Evolutionary conservation across 2,113 vertebrate species (phyloP).

Genomic region (Odobenus rosmarus): DNA sequence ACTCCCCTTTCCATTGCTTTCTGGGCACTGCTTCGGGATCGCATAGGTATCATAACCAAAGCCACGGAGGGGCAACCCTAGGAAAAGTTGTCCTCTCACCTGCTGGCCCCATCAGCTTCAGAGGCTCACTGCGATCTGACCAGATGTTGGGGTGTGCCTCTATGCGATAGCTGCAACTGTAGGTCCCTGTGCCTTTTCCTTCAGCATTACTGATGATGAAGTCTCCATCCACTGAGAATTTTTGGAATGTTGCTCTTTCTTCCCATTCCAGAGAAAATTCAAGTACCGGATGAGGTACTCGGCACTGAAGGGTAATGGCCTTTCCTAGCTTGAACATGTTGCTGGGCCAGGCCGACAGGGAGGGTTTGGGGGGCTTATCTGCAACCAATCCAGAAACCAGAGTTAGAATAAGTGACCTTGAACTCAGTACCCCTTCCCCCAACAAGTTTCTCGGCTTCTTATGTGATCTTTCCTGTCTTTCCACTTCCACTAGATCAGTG

Average conservation of each 20-base stretch:
- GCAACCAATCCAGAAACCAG: slow-evolving; percentile 66
- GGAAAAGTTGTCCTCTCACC: slow-evolving; percentile 60
- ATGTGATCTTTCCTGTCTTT: slow-evolving; percentile 18
- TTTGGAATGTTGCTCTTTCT: slow-evolving; percentile 55
- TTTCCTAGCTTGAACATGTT: slow-evolving; percentile 53
- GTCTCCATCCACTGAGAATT: slow-evolving; percentile 63
- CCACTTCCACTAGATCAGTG: neutral
- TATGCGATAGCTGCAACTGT: slow-evolving; percentile 56
- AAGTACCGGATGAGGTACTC: slow-evolving; percentile 52
- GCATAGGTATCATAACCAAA: neutral
- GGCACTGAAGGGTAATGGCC: slow-evolving; percentile 48
- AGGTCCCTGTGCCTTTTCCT: slow-evolving; percentile 60
- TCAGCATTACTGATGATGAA: slow-evolving; percentile 62
- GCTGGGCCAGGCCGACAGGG: slow-evolving; percentile 62
- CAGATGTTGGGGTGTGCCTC: slow-evolving; percentile 51
- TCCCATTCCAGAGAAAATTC: slow-evolving; percentile 70
- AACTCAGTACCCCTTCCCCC: neutral
- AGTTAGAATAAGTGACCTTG: slow-evolving; percentile 47
- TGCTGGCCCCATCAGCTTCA: slow-evolving; percentile 64
- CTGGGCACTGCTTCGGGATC: neutral
- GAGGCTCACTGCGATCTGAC: slow-evolving; percentile 53
- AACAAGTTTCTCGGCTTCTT: slow-evolving; percentile 14
- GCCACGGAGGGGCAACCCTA: neutral
- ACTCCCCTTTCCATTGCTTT: neutral
- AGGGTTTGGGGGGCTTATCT: slow-evolving; percentile 64